A percentile compares a stretch with the other conserved stretches of the same genome.
Conservation (phyloP, 1,140 invertebrate genomes). For the Zaprionus gabonicus region DNA sequence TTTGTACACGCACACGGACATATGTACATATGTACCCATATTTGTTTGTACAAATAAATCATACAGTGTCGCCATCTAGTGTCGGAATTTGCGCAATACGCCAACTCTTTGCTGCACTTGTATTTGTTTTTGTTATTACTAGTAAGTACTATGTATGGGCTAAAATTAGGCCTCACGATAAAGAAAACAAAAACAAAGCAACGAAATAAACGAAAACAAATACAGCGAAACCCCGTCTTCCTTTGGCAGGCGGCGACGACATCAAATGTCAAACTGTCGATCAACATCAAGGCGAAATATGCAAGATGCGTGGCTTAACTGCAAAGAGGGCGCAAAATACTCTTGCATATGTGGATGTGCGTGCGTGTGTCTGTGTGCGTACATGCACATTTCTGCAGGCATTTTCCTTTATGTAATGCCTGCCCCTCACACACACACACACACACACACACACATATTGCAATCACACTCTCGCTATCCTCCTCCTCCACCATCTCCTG, state of each 20-base stretch:
- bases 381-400: constrained; percentile 28
- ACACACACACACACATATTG: not conserved
- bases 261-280: constrained; percentile 82
- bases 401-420: constrained; percentile 70
- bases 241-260: constrained; percentile 77
- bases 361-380: constrained; percentile 1
- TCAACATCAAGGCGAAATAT: constrained; percentile 81
- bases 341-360: constrained; percentile 22
- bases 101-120: not conserved
- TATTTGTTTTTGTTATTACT: constrained; percentile 12
- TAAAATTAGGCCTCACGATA: constrained; percentile 24
- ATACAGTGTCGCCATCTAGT: constrained; percentile 55
- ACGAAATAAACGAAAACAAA: constrained; percentile 23
- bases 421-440: constrained; percentile 17
- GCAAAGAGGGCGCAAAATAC: constrained; percentile 62
- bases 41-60: constrained; percentile 6
- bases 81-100: constrained; percentile 9
- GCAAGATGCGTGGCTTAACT: constrained; percentile 78
- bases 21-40: not conserved
- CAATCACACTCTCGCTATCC: constrained; percentile 12
- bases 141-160: constrained; percentile 41
- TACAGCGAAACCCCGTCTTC: constrained; percentile 62
- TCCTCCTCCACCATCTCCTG: constrained; percentile 3
- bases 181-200: constrained; percentile 16
- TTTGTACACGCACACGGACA: not conserved